phyloP scores from a whole-genome alignment of 2,888 invertebrate species.

The Thereva unica region DNA sequence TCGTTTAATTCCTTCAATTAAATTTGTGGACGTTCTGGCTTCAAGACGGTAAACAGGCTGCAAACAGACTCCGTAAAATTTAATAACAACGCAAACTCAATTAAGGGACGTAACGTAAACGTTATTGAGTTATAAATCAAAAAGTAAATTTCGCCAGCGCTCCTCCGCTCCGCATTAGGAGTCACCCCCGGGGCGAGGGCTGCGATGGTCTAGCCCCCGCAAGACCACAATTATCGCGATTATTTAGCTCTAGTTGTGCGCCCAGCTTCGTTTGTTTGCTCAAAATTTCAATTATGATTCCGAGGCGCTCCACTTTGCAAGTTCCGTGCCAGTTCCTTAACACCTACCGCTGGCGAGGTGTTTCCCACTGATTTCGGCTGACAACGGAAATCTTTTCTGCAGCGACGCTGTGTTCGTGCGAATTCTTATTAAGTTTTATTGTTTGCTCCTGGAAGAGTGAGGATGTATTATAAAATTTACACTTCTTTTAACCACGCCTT shows the following conservation, averaged over 20 bases:
- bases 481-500: no score
- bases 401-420: no score
- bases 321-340: background rate
- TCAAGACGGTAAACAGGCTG: slow-evolving; percentile 1
- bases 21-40: slow-evolving; percentile 22
- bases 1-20: slow-evolving; percentile 37
- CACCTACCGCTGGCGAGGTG: background rate
- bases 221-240: slow-evolving; percentile 31
- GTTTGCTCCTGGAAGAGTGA: no score
- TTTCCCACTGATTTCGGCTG: no score
- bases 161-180: slow-evolving; percentile 4
- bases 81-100: slow-evolving; percentile 35
- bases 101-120: slow-evolving; percentile 37
- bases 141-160: slow-evolving; percentile 27
- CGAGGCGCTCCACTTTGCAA: slow-evolving; percentile 9
- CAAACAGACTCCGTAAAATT: slow-evolving; percentile 33
- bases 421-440: no score
- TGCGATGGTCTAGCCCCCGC: background rate
- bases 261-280: slow-evolving; percentile 11
- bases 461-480: no score
- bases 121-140: slow-evolving; percentile 40
- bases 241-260: slow-evolving; percentile 29
- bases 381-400: no score
- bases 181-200: slow-evolving; percentile 2
- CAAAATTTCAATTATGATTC: slow-evolving; percentile 35